phyloP scores from a whole-genome alignment of 2,797 vertebrate genomes.

The Cynodonichthys magdalenae region DNA sequence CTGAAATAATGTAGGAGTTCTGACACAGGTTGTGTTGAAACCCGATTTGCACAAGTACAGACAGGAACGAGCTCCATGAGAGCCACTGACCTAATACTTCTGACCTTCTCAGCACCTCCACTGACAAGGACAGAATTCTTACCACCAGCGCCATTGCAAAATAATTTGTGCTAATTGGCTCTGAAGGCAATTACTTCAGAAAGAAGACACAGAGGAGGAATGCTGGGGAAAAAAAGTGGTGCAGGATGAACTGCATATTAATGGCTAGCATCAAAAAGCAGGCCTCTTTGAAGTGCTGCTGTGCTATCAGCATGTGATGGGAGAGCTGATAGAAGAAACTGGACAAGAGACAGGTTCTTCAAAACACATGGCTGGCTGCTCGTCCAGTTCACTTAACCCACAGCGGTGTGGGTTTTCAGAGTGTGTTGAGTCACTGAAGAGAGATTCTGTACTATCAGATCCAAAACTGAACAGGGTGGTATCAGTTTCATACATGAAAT shows the following conservation, averaged over 20 bases:
- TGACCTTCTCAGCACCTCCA: conserved; percentile 64
- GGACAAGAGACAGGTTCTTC: conserved; percentile 67
- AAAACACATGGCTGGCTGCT: conserved; percentile 46
- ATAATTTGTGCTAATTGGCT: conserved; percentile 78
- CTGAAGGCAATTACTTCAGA: conserved; percentile 74
- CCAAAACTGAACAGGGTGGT: not conserved
- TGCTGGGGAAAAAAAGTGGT: conserved; percentile 54
- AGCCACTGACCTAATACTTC: conserved; percentile 59
- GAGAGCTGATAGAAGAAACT: conserved; percentile 58
- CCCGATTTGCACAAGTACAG: conserved; percentile 50
- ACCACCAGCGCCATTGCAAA: conserved; percentile 58
- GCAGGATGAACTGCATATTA: conserved; percentile 77
- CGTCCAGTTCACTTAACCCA: conserved; percentile 47
- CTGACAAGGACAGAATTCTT: conserved; percentile 45
- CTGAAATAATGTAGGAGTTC: conserved; percentile 63
- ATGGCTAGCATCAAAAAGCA: conserved; percentile 74
- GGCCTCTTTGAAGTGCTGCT: conserved; percentile 68
- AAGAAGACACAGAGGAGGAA: conserved; percentile 66
- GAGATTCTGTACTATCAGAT: not conserved
- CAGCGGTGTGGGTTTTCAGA: conserved; percentile 13
- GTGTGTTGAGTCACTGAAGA: not conserved
- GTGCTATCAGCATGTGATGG: conserved; percentile 66
- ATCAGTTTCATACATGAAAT: not conserved
- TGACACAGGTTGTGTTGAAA: conserved; percentile 59
- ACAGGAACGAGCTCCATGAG: conserved; percentile 58